Percentiles rank a stretch among this genome's conserved stretches.
Conservation (phyloP, 2,113 vertebrate species). For the Peromyscus californicus region DNA sequence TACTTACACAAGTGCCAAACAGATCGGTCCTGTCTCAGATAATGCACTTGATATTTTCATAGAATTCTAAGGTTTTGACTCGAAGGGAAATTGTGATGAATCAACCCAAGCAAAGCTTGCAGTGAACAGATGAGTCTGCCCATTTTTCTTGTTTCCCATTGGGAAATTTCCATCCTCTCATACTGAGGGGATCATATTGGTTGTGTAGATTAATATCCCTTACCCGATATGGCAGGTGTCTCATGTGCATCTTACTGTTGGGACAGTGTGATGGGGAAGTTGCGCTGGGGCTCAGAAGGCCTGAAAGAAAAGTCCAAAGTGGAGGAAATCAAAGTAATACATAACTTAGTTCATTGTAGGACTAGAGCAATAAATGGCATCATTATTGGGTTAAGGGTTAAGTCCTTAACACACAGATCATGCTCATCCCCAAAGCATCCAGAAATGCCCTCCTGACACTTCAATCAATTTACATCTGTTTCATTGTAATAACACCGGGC, state of each 20-base stretch:
- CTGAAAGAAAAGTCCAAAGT: not conserved
- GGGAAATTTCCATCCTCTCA: not conserved
- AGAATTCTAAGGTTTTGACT: slow-evolving; percentile 19
- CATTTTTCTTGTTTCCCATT: not conserved
- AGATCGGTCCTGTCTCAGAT: not conserved
- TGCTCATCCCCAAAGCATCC: not conserved
- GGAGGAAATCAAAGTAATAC: not conserved
- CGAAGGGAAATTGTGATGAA: slow-evolving; percentile 12
- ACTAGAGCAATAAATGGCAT: not conserved
- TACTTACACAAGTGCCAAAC: not conserved
- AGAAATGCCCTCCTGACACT: not conserved
- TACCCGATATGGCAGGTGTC: not conserved
- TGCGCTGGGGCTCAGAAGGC: not conserved
- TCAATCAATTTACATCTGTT: not conserved
- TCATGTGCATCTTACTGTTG: not conserved
- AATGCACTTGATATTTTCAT: not conserved
- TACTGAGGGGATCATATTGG: not conserved
- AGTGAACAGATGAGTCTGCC: not conserved
- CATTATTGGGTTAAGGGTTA: too few relatives aligned
- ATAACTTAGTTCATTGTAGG: not conserved
- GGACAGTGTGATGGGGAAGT: not conserved
- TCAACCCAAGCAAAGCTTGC: not conserved
- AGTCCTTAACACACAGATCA: slow-evolving; percentile 18
- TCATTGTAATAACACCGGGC: not conserved
- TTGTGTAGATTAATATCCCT: not conserved